Percentiles rank a stretch among this genome's conserved stretches.
phyloP scores from a whole-genome alignment of 2,888 invertebrate genomes.

The Sphaerophoria taeniata region DNA sequence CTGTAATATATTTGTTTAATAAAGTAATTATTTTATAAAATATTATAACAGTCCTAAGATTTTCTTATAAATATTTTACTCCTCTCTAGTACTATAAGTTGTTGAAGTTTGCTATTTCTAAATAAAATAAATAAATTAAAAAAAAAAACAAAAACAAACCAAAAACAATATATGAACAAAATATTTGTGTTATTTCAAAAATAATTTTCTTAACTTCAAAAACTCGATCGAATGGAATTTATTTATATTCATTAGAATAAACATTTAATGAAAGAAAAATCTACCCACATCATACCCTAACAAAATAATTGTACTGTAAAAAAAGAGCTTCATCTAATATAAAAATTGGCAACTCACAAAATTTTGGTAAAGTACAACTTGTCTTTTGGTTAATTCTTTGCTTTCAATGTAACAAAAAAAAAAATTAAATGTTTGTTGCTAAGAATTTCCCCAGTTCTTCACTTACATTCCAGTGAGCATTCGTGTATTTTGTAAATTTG shows the following conservation, averaged over 20 bases:
- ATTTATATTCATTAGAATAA: neutral
- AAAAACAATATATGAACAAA: neutral
- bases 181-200: slow-evolving; percentile 57
- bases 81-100: slow-evolving; percentile 65
- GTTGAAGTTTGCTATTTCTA: slow-evolving; percentile 72
- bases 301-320: slow-evolving; percentile 43
- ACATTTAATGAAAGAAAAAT: slow-evolving; percentile 32
- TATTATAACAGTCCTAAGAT: slow-evolving; percentile 37
- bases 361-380: neutral
- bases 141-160: neutral
- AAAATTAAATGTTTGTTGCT: slow-evolving; percentile 40
- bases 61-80: slow-evolving; percentile 65
- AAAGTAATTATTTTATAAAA: slow-evolving; percentile 17
- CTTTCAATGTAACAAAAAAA: slow-evolving; percentile 44
- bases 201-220: slow-evolving; percentile 8
- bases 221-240: neutral
- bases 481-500: slow-evolving; percentile 3
- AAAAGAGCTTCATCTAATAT: slow-evolving; percentile 53
- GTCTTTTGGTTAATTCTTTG: slow-evolving; percentile 64
- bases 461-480: slow-evolving; percentile 44
- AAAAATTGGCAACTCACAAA: slow-evolving; percentile 23
- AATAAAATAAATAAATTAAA: slow-evolving; percentile 12
- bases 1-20: slow-evolving; percentile 46
- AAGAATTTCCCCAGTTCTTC: slow-evolving; percentile 4
- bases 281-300: slow-evolving; percentile 48